Percentiles rank a stretch among this genome's conserved stretches.
phyloP scores from a whole-genome alignment of 2,113 vertebrate genomes.

The Coreoperca whiteheadi region DNA sequence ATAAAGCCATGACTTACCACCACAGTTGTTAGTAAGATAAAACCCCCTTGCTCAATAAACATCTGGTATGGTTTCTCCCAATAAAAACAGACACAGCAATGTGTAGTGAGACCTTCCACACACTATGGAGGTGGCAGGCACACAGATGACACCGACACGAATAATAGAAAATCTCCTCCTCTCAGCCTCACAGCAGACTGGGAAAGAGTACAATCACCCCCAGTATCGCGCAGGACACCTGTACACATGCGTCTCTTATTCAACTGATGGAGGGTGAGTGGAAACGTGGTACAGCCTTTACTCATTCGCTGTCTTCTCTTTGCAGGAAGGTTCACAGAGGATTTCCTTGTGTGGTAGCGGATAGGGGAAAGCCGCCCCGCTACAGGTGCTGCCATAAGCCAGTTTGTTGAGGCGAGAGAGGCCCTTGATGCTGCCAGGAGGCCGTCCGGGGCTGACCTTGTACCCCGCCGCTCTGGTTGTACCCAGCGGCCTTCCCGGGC shows the following conservation, averaged over 20 bases:
- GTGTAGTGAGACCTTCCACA: conserved; percentile 24
- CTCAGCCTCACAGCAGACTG: conserved; percentile 37
- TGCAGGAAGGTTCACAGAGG: conserved; percentile 88
- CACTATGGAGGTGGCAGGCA: conserved; percentile 68
- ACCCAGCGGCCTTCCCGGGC: conserved; percentile 96
- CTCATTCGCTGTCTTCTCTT: conserved; percentile 90
- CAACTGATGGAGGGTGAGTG: conserved; percentile 28
- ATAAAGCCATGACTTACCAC: conserved; percentile 33
- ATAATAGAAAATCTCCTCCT: conserved; percentile 60
- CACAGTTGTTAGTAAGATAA: conserved; percentile 15
- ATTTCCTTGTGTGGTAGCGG: conserved; percentile 91
- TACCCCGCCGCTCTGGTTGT: conserved; percentile 98
- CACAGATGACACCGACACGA: conserved; percentile 67
- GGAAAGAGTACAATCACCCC: conserved; percentile 49
- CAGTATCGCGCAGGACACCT: conserved; percentile 50
- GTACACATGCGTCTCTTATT: conserved; percentile 53
- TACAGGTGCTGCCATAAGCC: conserved; percentile 89
- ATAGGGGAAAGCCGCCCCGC: conserved; percentile 92
- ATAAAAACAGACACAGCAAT: conserved; percentile 28
- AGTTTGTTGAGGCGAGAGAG: conserved; percentile 96
- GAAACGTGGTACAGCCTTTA: conserved; percentile 70
- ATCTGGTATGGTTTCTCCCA: conserved; percentile 1
- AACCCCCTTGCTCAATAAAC: conserved; percentile 23
- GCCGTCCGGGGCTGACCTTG: conserved; percentile 97
- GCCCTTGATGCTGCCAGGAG: conserved; percentile 98